These are phyloP conservation scores for Chaetodon trifascialis DNA, from an alignment of 2,113 vertebrate genomes.

Conservation along the genomic window DNA sequence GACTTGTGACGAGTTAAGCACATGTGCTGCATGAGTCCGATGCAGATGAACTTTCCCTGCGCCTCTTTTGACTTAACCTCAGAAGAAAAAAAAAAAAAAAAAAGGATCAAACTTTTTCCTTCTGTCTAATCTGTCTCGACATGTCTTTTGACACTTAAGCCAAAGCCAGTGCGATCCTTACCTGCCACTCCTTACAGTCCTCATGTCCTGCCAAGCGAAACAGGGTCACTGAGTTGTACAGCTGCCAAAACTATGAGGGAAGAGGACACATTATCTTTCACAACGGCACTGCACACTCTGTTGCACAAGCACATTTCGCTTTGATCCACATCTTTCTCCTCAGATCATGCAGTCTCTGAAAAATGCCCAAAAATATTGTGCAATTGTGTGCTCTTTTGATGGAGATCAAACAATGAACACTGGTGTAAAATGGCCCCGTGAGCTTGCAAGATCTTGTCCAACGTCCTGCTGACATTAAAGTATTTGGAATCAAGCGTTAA, in stretches of 20 bases:
- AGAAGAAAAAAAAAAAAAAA: slow-evolving; percentile 1
- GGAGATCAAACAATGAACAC: neutral
- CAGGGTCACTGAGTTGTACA: slow-evolving; percentile 94
- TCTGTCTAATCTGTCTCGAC: neutral
- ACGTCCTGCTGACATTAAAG: neutral
- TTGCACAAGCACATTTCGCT: neutral
- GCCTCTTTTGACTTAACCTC: neutral
- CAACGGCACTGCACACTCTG: neutral
- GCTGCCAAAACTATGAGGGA: slow-evolving; percentile 94
- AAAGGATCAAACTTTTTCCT: neutral
- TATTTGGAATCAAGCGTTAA: neutral
- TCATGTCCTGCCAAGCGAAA: slow-evolving; percentile 91
- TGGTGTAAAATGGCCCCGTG: neutral
- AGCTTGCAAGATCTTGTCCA: neutral
- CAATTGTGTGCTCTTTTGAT: neutral
- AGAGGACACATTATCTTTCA: slow-evolving; percentile 42
- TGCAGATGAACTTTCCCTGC: neutral
- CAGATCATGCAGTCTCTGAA: neutral
- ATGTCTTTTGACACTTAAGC: neutral
- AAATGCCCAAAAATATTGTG: neutral
- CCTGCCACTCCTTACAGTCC: slow-evolving; percentile 98
- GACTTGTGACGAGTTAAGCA: neutral
- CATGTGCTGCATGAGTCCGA: neutral
- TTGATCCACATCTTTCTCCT: neutral
- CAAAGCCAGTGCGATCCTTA: slow-evolving; percentile 56